phyloP scores from a whole-genome alignment of 2,113 vertebrate genomes.

The Macaca nemestrina region DNA sequence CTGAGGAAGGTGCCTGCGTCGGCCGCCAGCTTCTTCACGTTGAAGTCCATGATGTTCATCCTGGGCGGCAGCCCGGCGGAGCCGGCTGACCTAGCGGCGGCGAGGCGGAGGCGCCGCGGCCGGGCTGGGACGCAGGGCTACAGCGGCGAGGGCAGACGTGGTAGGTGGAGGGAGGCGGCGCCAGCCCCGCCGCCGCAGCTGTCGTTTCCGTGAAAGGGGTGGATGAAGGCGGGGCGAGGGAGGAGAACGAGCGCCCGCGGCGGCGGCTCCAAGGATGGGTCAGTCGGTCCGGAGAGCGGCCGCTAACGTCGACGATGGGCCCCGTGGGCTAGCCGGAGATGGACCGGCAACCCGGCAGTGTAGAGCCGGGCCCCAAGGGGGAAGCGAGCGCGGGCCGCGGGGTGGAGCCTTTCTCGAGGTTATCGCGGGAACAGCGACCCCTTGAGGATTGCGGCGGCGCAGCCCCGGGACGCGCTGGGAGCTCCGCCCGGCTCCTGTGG shows the following conservation, averaged over 20 bases:
- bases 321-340: accelerated
- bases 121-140: background rate
- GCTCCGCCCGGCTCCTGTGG: accelerated
- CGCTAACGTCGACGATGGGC: background rate
- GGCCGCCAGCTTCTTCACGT: constrained; percentile 95
- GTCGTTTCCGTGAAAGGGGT: constrained; percentile 65
- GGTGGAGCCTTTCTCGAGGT: background rate
- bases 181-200: constrained; percentile 65
- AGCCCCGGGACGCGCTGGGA: background rate
- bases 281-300: accelerated
- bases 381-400: background rate
- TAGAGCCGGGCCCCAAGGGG: accelerated
- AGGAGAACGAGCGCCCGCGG: background rate
- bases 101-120: constrained; percentile 31
- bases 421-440: constrained; percentile 62
- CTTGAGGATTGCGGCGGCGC: background rate
- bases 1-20: constrained; percentile 97
- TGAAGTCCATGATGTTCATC: constrained; percentile 93
- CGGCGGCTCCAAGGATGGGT: background rate
- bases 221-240: background rate
- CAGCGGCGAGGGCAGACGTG: constrained; percentile 52
- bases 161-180: constrained; percentile 68
- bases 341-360: accelerated
- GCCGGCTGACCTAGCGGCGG: constrained; percentile 41
- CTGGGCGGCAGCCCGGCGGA: constrained; percentile 38